A percentile compares a stretch with the other conserved stretches of the same genome.
Evolutionary conservation across 2,797 vertebrate species (phyloP).

Genomic region (Distichodus sexfasciatus): DNA sequence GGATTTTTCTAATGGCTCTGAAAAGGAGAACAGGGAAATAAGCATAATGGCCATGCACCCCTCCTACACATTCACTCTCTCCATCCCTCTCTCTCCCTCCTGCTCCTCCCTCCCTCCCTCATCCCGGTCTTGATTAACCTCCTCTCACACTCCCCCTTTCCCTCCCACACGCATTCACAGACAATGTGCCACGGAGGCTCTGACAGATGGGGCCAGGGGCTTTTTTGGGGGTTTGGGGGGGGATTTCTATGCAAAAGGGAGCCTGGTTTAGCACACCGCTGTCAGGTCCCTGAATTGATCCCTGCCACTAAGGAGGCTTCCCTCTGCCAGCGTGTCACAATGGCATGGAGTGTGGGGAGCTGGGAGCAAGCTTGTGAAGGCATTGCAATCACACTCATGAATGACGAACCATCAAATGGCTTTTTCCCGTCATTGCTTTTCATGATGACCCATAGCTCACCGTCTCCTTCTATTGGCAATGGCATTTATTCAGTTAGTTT

Average conservation of each 20-base stretch:
- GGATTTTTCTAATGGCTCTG: slow-evolving; percentile 78
- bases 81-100: slow-evolving; percentile 49
- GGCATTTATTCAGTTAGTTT: slow-evolving; percentile 74
- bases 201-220: slow-evolving; percentile 84
- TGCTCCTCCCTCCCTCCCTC: slow-evolving; percentile 69
- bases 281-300: slow-evolving; percentile 82
- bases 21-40: slow-evolving; percentile 78
- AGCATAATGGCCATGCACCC: slow-evolving; percentile 81
- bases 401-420: slow-evolving; percentile 81
- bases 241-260: slow-evolving; percentile 74
- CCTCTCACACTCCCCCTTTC: slow-evolving; percentile 70
- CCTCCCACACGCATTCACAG: slow-evolving; percentile 77
- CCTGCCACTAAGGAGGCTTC: slow-evolving; percentile 73
- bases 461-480: slow-evolving; percentile 69
- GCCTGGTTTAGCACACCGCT: slow-evolving; percentile 80
- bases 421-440: slow-evolving; percentile 72
- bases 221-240: slow-evolving; percentile 55
- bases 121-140: slow-evolving; percentile 82
- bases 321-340: slow-evolving; percentile 81
- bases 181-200: slow-evolving; percentile 75
- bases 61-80: slow-evolving; percentile 75
- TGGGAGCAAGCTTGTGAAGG: slow-evolving; percentile 84
- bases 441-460: slow-evolving; percentile 70
- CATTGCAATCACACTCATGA: slow-evolving; percentile 79
- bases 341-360: slow-evolving; percentile 80